Base-by-base conservation (phyloP, 1,140 invertebrate genomes). In the Caerostris extrusa region DNA sequence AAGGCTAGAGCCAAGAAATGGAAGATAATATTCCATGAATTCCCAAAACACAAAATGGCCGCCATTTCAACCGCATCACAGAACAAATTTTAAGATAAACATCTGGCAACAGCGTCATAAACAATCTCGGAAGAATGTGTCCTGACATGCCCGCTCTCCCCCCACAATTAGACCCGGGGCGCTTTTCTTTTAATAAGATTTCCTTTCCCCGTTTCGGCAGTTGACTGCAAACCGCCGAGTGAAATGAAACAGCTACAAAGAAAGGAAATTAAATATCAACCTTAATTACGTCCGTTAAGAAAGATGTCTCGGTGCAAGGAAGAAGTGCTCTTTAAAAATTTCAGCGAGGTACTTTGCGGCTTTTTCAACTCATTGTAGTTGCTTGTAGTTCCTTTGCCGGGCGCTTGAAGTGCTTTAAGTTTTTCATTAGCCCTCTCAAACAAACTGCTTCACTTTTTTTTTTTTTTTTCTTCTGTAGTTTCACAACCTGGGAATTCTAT, bases 241-340 rank as follows among this genome's bases (percentile, higher is more conserved):
- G 71, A 85, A 85, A 85, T 56, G 82, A 85, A 85, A 85, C 56
- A 58, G 82, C 85, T 14, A 50, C 34, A 61, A 87, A 87, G 85
- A 87, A 87, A 61, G 85, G 34, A 87, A 64, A 60, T 87, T 87
- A 87, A 87, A 87, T 87, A 61, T 87, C 61, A 87, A 87, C 57
- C 58, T 7, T 87, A 87, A 87, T 87, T 87, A 87, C 85, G 4
- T 2, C 1, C n/a, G 85, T 87, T 87, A 87, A 87, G 85, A 61
- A 87, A 87, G 60, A 56, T 12, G 53, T 83, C 82, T 19, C 7
- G 7, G 8, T 50, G 50, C 69, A 77, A 34, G 82, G 55, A 56
- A 57, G 53, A 34, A 34, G 7, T 34, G 14, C 57, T n/a, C n/a
- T 85, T 6, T 85, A 56, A 57, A 85, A 85, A 53, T 85, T 85